Evolutionary conservation across 2,888 invertebrate genomes (phyloP), one percentile per base, ranked within the genome.

Genomic region (Drosophila anomelani): DNA sequence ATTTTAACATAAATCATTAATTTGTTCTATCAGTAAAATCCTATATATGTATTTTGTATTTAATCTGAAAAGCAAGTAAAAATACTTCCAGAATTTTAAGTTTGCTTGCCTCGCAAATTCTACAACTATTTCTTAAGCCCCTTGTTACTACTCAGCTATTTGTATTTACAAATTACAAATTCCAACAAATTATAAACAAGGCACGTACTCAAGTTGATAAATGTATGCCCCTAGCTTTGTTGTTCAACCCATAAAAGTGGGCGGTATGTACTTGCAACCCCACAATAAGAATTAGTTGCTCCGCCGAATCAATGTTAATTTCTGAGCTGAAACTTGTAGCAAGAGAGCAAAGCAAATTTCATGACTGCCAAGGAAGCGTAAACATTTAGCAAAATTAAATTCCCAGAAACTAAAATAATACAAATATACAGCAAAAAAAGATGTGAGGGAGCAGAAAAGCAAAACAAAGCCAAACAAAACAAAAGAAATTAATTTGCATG

Each of bases 401-500:
- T 66, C 62, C 54, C 60, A 69, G 70, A 63, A 81, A 69, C 79
- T 79, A 81, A 77, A 81, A 68, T 79, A 69, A 76, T 75, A 79
- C 59, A 73, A 66, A 62, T 71, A 68, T 10, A 4, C 56, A n/a
- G 79, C 49, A 26, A 43, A 41, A 61, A 46, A 49, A 39, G 20
- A 38, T 67, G 59, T n/a, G 10, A 10, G 49, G 49, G 34, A 17
- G 17, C 4, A 13, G 32, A 1, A 23, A 46, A 12, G 15, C 10
- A 64, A 62, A 59, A 23, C 10, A 23, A 46, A 12, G 15, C 5
- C 61, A 62, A 59, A 23, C 10, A 36, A 72, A 74, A 75, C 74
- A 75, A 79, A 75, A 67, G 75, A 87, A 85, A 82, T 73, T 67
- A 41, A 83, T 87, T 87, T 85, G 76, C 74, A 87, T 87, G 85